Base-by-base conservation (phyloP, 2,888 invertebrate species). In the Lymantria dispar region DNA sequence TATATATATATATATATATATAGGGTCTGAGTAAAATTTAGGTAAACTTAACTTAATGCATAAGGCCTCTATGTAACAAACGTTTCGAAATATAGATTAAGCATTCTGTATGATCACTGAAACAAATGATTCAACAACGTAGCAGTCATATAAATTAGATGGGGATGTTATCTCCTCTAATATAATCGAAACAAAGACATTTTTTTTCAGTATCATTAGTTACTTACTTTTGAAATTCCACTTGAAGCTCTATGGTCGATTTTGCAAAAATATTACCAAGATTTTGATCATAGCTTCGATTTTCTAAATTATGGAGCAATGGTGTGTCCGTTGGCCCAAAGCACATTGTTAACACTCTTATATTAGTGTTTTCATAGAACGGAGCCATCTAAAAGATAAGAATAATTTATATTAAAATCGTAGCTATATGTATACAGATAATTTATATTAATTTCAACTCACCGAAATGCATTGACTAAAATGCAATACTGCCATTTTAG, bases 261-360 rank as follows among this genome's bases (percentile, higher is more conserved):
- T 29, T 7, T 5, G 31, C n/a, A 0, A 70, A 52, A 5, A 5
- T 8, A 29, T 49, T 29, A 12, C 68, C 70, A 0, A 58, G 36
- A 36, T 55, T 56, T 9, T 52, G 44, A 1, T 72, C 60, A 45
- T 70, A 69, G 3, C 50, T 12, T 30, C 62, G 70, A 8, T 37
- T 14, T 42, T 62, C 59, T n/a, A 77, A 52, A 30, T 71, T 64
- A 0, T 66, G 51, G 3, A 82, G 11, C 41, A 81, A 47, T 8
- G 71, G 59, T 7, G 83, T 83, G 7, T 72, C 66, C 1, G 82
- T 82, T 0, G 74, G 46, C 30, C 77, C 77, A n/a, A 68, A 66
- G 38, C 78, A 78, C 0, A 80, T 60, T 1, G 72, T 69, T 38
- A 78, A 45, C 7, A 79, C 48, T 43, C 80, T 67, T n/a, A 80